These are phyloP conservation scores for Leptopilina syphax DNA, from an alignment of 2,888 invertebrate genomes.

Conservation along the genomic window DNA sequence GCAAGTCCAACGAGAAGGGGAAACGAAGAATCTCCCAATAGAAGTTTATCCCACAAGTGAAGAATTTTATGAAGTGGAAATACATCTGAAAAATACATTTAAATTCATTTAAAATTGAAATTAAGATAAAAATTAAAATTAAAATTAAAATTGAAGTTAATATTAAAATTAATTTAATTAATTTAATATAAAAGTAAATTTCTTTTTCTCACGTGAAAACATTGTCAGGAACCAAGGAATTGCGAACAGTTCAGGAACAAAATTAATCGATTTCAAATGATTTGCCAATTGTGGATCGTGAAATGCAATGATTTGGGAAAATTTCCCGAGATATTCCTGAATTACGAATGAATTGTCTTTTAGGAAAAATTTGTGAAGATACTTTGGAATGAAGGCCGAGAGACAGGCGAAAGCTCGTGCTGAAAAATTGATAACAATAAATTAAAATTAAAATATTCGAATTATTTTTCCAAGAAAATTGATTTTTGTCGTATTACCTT, in stretches of 20 bases:
- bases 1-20: conserved; percentile 97
- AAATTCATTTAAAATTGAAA: neutral
- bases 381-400: conserved; percentile 96
- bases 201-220: conserved; percentile 92
- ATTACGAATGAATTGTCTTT: conserved; percentile 98
- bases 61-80: conserved; percentile 98
- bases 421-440: conserved; percentile 71
- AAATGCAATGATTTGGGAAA: conserved; percentile 96
- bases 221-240: conserved; percentile 99
- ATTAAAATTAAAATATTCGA: neutral
- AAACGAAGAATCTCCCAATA: conserved; percentile 94
- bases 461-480: neutral
- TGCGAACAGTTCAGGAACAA: conserved; percentile 97
- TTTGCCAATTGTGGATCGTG: conserved; percentile 95
- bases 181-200: neutral
- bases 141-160: neutral
- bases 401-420: conserved; percentile 96
- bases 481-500: conserved; percentile 81
- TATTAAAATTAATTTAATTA: neutral
- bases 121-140: neutral
- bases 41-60: conserved; percentile 97
- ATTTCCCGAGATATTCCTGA: conserved; percentile 97
- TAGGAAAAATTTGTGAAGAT: conserved; percentile 96
- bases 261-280: conserved; percentile 94
- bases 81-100: conserved; percentile 84